phyloP scores from a whole-genome alignment of 37 sponge, comb jelly and placozoan species.

The Cladorhizidae sp. region DNA sequence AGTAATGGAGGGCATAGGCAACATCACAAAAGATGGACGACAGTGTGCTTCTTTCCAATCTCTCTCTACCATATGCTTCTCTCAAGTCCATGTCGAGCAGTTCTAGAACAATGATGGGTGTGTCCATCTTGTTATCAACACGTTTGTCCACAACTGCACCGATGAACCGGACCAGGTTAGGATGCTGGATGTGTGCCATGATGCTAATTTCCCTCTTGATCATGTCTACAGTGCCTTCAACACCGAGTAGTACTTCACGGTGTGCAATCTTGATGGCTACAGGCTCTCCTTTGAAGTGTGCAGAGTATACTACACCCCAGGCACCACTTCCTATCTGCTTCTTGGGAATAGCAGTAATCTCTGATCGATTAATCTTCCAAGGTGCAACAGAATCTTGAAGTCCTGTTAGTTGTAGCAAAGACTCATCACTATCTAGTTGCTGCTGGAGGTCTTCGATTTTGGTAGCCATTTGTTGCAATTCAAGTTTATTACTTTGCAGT shows the following conservation, averaged over 20 bases:
- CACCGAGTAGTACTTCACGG: not conserved
- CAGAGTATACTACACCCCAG: constrained; percentile 24
- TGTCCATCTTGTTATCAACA: not conserved
- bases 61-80: constrained; percentile 21
- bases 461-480: no score
- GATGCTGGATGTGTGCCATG: constrained; percentile 62
- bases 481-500: no score
- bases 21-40: constrained; percentile 54
- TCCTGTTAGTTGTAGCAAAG: no score
- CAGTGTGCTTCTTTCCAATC: not conserved
- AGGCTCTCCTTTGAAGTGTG: constrained; percentile 13
- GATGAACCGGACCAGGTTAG: constrained; percentile 75
- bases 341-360: not conserved
- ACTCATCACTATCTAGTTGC: no score
- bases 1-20: constrained; percentile 76
- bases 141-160: constrained; percentile 59
- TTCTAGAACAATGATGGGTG: constrained; percentile 66
- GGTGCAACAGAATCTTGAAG: no score
- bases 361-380: no score
- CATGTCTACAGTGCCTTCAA: not conserved
- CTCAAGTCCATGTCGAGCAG: constrained; percentile 69
- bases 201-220: constrained; percentile 64
- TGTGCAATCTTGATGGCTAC: constrained; percentile 42
- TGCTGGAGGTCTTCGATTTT: no score
- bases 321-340: constrained; percentile 25